phyloP scores from a whole-genome alignment of 2,888 invertebrate genomes.

The Helobdella robusta region DNA sequence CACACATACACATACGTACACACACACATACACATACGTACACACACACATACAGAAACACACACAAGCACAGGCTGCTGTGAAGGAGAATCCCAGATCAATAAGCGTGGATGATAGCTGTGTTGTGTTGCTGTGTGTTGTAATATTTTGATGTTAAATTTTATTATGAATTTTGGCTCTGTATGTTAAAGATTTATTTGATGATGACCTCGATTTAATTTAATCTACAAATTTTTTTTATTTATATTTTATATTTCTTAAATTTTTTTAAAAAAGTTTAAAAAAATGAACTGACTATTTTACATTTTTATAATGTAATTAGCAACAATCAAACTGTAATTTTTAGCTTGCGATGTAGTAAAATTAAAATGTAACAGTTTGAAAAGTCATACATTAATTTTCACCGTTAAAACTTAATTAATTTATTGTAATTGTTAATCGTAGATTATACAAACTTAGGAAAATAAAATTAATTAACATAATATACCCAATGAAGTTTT shows the following conservation, averaged over 20 bases:
- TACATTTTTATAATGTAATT: neutral
- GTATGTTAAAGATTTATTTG: slow-evolving; percentile 78
- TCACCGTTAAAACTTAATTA: no score
- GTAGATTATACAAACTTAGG: no score
- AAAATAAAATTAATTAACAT: no score
- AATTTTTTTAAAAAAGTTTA: neutral
- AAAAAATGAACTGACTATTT: neutral
- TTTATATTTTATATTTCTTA: neutral
- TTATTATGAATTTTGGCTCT: slow-evolving; percentile 75
- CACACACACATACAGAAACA: neutral
- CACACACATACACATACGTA: neutral
- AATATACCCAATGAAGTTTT: no score
- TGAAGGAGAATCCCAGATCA: no score
- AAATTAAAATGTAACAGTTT: neutral
- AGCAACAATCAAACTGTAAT: neutral
- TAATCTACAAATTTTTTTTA: neutral
- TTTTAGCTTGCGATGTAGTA: neutral
- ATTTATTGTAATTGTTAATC: no score
- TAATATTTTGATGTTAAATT: no score
- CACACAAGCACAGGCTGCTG: slow-evolving; percentile 1
- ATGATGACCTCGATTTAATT: slow-evolving; percentile 65
- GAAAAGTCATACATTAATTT: no score
- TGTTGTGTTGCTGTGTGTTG: no score
- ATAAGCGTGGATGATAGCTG: no score
- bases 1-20: neutral